A percentile compares a stretch with the other conserved stretches of the same genome.
These are phyloP conservation scores for Meandrusa payeni DNA, from an alignment of 2,888 invertebrate species.

Conservation along the genomic window DNA sequence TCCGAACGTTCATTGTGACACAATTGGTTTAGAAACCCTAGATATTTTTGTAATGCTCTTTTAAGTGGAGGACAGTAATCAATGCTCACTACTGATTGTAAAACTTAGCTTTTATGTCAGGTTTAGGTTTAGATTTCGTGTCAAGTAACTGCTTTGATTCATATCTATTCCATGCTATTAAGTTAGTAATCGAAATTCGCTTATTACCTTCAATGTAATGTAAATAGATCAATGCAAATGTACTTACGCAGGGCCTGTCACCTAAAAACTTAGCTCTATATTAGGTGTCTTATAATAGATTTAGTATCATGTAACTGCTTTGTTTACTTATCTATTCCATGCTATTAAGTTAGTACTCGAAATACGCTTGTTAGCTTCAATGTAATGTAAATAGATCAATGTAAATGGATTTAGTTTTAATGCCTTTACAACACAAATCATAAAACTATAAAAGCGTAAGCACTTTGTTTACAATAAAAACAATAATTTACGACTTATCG, in stretches of 20 bases:
- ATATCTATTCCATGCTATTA: background rate
- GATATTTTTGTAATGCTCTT: no score
- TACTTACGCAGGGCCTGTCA: no score
- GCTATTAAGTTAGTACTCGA: background rate
- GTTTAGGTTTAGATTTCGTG: no score
- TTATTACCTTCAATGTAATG: background rate
- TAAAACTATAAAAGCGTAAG: constrained; percentile 22
- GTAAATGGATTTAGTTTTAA: constrained; percentile 13
- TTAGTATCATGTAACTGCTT: background rate
- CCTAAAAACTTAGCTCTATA: no score
- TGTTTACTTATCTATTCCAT: background rate
- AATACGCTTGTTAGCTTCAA: background rate
- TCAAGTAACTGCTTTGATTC: background rate
- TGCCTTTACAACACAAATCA: constrained; percentile 17
- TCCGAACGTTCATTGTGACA: no score
- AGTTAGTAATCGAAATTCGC: background rate
- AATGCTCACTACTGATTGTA: no score
- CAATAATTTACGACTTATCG: constrained; percentile 22
- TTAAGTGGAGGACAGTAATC: no score
- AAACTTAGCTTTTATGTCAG: no score
- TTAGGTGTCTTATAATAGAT: no score
- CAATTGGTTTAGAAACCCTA: no score
- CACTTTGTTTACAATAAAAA: constrained; percentile 20
- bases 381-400: constrained; percentile 3
- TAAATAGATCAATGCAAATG: constrained; percentile 10